Evolutionary conservation across 2,888 invertebrate genomes (phyloP).

Genomic region (Eurois occulta): DNA sequence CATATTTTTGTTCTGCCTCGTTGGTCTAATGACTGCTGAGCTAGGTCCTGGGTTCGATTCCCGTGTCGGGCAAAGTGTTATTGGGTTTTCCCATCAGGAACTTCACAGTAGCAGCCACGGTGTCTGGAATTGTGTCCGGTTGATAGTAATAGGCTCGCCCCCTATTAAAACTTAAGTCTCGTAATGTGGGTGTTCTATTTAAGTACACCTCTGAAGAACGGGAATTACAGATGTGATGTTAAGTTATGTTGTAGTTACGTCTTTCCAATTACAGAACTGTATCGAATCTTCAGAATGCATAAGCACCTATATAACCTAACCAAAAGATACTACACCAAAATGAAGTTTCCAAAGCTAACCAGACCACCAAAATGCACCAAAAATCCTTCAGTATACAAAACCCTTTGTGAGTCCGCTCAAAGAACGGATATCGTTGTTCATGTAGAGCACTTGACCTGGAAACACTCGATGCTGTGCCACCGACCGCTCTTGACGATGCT

Average conservation of each 20-base stretch:
- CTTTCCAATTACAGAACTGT: neutral
- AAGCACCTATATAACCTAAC: neutral
- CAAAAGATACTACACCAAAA: neutral
- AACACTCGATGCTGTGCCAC: constrained; percentile 50
- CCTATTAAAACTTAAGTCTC: too few relatives aligned
- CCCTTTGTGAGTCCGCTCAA: constrained; percentile 59
- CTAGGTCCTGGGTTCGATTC: too few relatives aligned
- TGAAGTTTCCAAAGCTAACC: neutral
- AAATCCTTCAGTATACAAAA: constrained; percentile 25
- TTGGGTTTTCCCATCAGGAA: too few relatives aligned
- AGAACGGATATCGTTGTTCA: constrained; percentile 53
- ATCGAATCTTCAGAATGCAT: neutral
- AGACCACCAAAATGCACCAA: constrained; percentile 4
- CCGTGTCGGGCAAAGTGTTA: too few relatives aligned
- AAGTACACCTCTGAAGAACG: too few relatives aligned
- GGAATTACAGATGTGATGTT: neutral
- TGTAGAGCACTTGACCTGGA: constrained; percentile 64
- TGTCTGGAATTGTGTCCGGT: too few relatives aligned
- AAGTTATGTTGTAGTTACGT: too few relatives aligned
- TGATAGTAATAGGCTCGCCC: too few relatives aligned
- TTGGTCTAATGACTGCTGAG: too few relatives aligned
- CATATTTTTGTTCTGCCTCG: too few relatives aligned
- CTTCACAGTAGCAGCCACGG: too few relatives aligned
- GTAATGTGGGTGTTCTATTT: too few relatives aligned
- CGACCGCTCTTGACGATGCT: constrained; percentile 68